These are phyloP conservation scores for Physocephala rufipes DNA, from an alignment of 2,888 invertebrate genomes.

Conservation along the genomic window DNA sequence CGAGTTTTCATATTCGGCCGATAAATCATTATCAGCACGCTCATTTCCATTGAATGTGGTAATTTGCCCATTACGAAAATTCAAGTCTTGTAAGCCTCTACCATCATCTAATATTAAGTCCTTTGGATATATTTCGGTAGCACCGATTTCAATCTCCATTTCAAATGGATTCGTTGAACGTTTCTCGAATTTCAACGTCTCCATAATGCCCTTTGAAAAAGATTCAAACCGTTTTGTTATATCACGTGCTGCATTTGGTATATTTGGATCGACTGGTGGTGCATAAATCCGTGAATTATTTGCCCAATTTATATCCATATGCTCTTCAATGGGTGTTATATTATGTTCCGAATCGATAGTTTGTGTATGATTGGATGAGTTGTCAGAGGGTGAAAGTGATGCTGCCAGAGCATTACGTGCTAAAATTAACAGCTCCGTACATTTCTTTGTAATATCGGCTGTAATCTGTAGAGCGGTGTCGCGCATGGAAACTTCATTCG, in stretches of 20 bases:
- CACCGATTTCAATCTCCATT: slow-evolving; percentile 66
- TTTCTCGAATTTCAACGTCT: slow-evolving; percentile 65
- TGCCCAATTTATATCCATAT: slow-evolving; percentile 66
- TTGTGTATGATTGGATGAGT: slow-evolving; percentile 66
- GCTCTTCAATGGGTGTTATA: slow-evolving; percentile 66
- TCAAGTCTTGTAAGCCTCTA: slow-evolving; percentile 57
- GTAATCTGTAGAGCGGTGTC: slow-evolving; percentile 77
- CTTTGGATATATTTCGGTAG: slow-evolving; percentile 63
- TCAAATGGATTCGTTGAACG: slow-evolving; percentile 66
- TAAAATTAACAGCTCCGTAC: slow-evolving; percentile 79
- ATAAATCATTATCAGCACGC: slow-evolving; percentile 58
- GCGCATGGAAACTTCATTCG: slow-evolving; percentile 60
- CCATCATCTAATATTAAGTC: slow-evolving; percentile 62
- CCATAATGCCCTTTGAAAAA: slow-evolving; percentile 66
- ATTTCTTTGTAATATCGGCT: slow-evolving; percentile 79
- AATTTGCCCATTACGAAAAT: slow-evolving; percentile 61
- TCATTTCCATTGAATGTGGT: slow-evolving; percentile 63
- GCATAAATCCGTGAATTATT: slow-evolving; percentile 63
- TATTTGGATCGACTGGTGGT: slow-evolving; percentile 59
- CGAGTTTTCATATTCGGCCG: slow-evolving; percentile 49
- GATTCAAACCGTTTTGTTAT: slow-evolving; percentile 66
- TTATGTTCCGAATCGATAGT: slow-evolving; percentile 66
- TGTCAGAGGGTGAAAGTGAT: slow-evolving; percentile 69
- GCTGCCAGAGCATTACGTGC: slow-evolving; percentile 75
- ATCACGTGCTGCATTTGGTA: slow-evolving; percentile 63